phyloP scores from a whole-genome alignment of 2,888 invertebrate genomes.

The Trissoscelio sp. region DNA sequence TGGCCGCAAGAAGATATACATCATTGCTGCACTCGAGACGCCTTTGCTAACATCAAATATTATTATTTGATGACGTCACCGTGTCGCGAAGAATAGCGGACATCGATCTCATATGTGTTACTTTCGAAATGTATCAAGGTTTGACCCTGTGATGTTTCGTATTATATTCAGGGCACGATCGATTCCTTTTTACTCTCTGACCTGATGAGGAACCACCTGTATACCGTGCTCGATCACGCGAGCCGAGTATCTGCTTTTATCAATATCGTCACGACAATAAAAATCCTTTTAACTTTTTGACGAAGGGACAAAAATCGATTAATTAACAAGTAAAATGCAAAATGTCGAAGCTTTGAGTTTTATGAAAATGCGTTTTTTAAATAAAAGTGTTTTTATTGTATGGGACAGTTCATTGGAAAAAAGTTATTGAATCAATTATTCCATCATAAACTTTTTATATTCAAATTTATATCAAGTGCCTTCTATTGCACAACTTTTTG shows the following conservation, averaged over 20 bases:
- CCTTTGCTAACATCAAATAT: conserved; percentile 29
- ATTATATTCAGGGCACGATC: conserved; percentile 65
- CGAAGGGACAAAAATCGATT: conserved; percentile 49
- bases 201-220: conserved; percentile 65
- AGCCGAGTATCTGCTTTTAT: conserved; percentile 62
- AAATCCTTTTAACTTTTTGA: conserved; percentile 59
- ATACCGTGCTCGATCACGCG: conserved; percentile 63
- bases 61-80: conserved; percentile 41
- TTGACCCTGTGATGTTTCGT: conserved; percentile 63
- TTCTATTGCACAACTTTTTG: no score
- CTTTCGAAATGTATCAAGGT: conserved; percentile 63
- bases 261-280: conserved; percentile 62
- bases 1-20: not conserved
- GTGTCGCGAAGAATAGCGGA: conserved; percentile 41
- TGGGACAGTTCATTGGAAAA: no score
- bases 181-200: conserved; percentile 64
- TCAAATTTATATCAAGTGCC: no score
- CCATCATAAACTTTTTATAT: no score
- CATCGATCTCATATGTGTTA: conserved; percentile 60
- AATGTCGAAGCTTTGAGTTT: not conserved
- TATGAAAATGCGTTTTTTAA: not conserved
- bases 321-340: conserved; percentile 45
- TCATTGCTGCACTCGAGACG: not conserved
- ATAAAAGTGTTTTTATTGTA: not conserved
- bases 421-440: no score